Base-by-base conservation (phyloP, 1,140 invertebrate species). In the Limonius californicus region DNA sequence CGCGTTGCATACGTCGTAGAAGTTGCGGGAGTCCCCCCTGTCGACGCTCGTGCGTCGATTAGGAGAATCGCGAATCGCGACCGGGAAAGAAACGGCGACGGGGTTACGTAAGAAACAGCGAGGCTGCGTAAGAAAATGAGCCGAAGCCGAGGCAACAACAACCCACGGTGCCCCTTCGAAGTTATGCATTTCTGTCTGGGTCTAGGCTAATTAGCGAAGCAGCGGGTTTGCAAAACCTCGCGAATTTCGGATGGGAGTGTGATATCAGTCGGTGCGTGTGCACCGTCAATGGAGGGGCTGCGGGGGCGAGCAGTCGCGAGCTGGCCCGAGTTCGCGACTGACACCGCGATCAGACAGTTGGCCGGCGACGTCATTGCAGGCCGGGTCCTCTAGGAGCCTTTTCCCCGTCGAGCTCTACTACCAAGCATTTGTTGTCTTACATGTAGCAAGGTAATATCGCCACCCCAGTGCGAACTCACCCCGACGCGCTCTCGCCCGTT, bases 271-370 rank as follows among this genome's bases (percentile, higher is more conserved):
- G 12, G 30, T 60, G 59, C 47, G 59, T 60, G 47, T 60, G 47
- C 43, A 57, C 1, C 35, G 45, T 12, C n/a, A 56, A 16, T 23
- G 58, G 64, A 43, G 64, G 62, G 59, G 63, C 43, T 59, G 63
- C 63, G 66, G 62, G 65, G 62, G 59, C 66, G 63, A 61, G 57
- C 42, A 43, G 54, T 58, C 43, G 65, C 63, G 59, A 64, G 59
- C 47, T 43, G 58, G 66, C 59, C 55, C 62, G 66, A 62, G 63
- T 65, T 59, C 56, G 63, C 55, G 63, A 62, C 61, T 59, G 66
- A 63, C 62, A 57, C 50, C 60, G 61, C 60, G 54, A 57, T 65
- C 63, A 68, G 66, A 68, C 66, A 68, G 66, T 68, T 68, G 66
- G 66, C 64, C 66, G 66, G 66, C 66, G 64, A 65, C 66, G 63